Evolutionary conservation across 2,113 vertebrate genomes (phyloP), one percentile per base, ranked within the genome.

Genomic region (Zapornia atra): DNA sequence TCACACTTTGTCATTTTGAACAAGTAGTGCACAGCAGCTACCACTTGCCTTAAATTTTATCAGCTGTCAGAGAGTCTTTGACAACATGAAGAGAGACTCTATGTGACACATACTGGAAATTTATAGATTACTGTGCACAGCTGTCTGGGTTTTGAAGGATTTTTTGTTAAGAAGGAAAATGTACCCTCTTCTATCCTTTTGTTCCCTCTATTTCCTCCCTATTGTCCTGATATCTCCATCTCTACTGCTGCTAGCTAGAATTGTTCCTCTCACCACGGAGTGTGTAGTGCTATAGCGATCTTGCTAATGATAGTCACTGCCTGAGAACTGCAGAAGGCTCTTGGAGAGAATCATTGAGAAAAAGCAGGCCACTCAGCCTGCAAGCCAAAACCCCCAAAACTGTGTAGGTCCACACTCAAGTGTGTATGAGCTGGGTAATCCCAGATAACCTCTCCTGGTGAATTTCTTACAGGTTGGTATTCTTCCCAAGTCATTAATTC

Each of bases 21-120:
- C 40, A 83, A 83, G n/a, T 46, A 86, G 29, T 71, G 83, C 69
- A 71, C 38, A 83, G 60, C 69, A 94, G 26, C 80, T 89, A 88
- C 31, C 48, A 56, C 51, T 92, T 90, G 59, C 79, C 63, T 93
- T 91, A 86, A 88, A 94, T 91, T 88, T 93, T 69, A 70, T 94
- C 91, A 95, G 76, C 72, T 94, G 71, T 83, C 96, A 86, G 64
- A 75, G 17, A 66, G 46, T 24, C 64, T 92, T 69, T 88, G 91
- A 93, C 69, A 91, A 86, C 69, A 71, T 6, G 51, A 94, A 71
- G 10, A 70, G 72, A 81, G 71, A 78, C 19, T 59, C 84, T 87
- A 15, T 63, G 25, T 90, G 80, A 84, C 86, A 86, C 64, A 56
- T 53, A 78, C 46, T 91, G 83, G 82, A 92, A 95, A 86, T 94